A percentile compares a stretch with the other conserved stretches of the same genome.
Evolutionary conservation across 1,140 invertebrate genomes (phyloP).

Genomic region (Drosophila bocqueti): DNA sequence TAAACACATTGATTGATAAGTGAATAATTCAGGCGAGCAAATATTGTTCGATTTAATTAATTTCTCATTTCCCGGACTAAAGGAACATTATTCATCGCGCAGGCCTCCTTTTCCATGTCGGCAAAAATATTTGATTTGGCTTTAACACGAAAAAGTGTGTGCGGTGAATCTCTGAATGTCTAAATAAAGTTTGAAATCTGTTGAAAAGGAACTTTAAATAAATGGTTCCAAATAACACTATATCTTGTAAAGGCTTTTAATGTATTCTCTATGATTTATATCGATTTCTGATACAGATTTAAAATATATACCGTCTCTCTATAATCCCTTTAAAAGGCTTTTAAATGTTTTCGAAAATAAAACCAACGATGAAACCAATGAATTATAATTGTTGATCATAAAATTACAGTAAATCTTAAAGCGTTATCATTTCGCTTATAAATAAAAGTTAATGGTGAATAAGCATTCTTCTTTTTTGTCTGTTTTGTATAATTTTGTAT

Average conservation of each 20-base stretch:
- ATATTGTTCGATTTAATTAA: constrained; percentile 53
- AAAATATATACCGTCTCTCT: neutral
- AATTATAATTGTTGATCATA: neutral
- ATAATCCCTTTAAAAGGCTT: neutral
- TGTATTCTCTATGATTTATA: neutral
- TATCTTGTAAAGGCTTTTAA: constrained; percentile 1
- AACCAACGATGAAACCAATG: constrained; percentile 1
- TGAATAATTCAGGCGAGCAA: constrained; percentile 49
- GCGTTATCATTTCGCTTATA: constrained; percentile 1
- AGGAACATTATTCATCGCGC: constrained; percentile 27
- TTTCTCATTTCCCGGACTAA: constrained; percentile 29
- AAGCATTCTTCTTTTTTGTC: neutral
- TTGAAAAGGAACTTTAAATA: neutral
- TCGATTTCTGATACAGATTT: neutral
- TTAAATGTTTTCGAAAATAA: constrained; percentile 1
- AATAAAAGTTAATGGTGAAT: constrained; percentile 10
- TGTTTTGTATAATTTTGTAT: constrained; percentile 2
- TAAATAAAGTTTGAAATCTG: neutral
- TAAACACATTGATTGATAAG: constrained; percentile 69
- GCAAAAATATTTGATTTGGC: constrained; percentile 32
- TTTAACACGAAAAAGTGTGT: constrained; percentile 3
- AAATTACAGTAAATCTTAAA: constrained; percentile 4
- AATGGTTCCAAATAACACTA: neutral
- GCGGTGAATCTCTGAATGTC: neutral
- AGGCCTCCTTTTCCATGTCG: neutral